Conservation (phyloP, 2,797 vertebrate species). For the Amniataba percoides region DNA sequence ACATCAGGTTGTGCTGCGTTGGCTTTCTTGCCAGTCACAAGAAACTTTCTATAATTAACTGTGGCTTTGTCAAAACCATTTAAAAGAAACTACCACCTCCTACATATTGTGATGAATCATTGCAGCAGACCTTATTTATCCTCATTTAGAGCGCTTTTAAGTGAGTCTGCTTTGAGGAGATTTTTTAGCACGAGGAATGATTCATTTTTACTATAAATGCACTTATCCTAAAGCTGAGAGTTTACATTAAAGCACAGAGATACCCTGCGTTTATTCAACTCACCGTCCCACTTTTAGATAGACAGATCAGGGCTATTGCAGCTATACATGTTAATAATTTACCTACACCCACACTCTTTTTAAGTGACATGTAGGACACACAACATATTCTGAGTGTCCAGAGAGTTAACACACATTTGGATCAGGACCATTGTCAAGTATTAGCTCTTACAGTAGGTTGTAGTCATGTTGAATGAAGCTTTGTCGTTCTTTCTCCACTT, state of each 20-base stretch:
- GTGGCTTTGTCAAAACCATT: neutral
- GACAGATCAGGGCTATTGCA: neutral
- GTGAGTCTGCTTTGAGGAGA: neutral
- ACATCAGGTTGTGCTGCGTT: neutral
- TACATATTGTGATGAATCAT: conserved; percentile 19
- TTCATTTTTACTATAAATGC: conserved; percentile 22
- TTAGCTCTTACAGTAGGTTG: neutral
- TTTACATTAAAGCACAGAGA: neutral
- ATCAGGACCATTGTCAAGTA: neutral
- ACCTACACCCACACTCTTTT: conserved; percentile 36
- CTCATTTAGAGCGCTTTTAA: neutral
- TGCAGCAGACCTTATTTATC: neutral
- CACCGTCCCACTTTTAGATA: neutral
- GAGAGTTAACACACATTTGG: neutral
- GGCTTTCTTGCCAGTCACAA: neutral
- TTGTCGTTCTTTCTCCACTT: conserved; percentile 38
- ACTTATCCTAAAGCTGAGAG: neutral
- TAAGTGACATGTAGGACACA: conserved; percentile 11
- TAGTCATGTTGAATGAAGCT: conserved; percentile 47
- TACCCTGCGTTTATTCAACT: accelerated
- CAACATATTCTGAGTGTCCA: conserved; percentile 1
- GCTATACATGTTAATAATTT: conserved; percentile 45
- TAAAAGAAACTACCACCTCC: conserved; percentile 39
- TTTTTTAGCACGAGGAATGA: conserved; percentile 20
- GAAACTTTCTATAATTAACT: conserved; percentile 16